Evolutionary conservation across 2,113 vertebrate species (phyloP), one percentile per base, ranked within the genome.

Genomic region (Ariopsis seemanni): DNA sequence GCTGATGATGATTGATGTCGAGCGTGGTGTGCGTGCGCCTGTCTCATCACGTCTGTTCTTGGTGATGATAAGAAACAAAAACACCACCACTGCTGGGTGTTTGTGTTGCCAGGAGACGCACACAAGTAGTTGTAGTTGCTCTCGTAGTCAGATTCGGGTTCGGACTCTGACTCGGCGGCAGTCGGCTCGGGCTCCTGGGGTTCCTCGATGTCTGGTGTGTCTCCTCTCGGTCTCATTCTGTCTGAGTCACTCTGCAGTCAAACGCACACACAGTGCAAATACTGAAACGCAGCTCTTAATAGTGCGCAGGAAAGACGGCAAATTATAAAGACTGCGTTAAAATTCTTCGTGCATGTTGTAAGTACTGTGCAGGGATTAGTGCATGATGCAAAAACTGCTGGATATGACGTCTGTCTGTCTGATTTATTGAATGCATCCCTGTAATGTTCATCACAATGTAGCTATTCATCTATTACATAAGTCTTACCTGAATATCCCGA

Each of bases 71-170:
- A 17, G n/a, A 50, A 52, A 65, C 52, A 58, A 0, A n/a, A 22
- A 42, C 9, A 57, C 27, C 9, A 57, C 27, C 58, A 20, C 53
- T 80, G 27, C 53, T 58, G 30, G 77, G 71, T 53, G 85, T 80
- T 55, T 48, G 52, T 57, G 71, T 50, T n/a, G 27, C 18, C 57
- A 77, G 42, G 92, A 48, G 78, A 89, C 95, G 52, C 90, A 96
- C 95, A 92, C 87, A 96, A 89, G 60, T 96, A 96, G 92, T 95
- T 95, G 93, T 95, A 96, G 34, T 94, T 95, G 90, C 92, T 94
- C 86, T 96, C 95, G 84, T 94, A 93, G 89, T 95, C 95, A 0
- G 95, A 94, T 27, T 91, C 0, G 0, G 90, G 42, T 42, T 42
- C 42, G 42, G 42, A 4, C 2, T 42, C 95, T 0, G 95, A 94